Evolutionary conservation across 2,797 vertebrate species (phyloP).

Genomic region (Xiphorhynchus erythropygius): DNA sequence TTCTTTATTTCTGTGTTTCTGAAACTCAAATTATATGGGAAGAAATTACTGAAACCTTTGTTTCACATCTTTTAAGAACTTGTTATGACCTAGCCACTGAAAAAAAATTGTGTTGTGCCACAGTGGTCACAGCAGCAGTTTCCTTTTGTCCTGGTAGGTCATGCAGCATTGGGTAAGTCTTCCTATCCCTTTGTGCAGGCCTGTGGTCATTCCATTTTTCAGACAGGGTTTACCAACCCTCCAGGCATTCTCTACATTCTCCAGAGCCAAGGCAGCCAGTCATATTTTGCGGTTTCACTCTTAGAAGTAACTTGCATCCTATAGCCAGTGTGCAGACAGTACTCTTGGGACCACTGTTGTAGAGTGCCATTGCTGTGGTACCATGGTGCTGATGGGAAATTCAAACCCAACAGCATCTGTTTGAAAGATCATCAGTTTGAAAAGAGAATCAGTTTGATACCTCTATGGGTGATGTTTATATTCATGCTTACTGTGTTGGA

Average conservation of each 20-base stretch:
- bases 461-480: not conserved
- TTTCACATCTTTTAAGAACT: not conserved
- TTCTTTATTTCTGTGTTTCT: not conserved
- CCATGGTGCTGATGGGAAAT: not conserved
- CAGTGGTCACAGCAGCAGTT: not conserved
- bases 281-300: not conserved
- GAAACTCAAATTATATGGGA: not conserved
- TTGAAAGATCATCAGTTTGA: not conserved
- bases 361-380: not conserved
- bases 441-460: not conserved
- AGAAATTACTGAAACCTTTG: not conserved
- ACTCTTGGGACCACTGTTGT: not conserved
- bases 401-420: not conserved
- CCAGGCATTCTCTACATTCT: not conserved
- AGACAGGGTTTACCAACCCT: not conserved
- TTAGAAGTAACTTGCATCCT: not conserved
- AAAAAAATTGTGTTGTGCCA: not conserved
- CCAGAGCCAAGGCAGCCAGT: not conserved
- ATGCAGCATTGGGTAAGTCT: not conserved
- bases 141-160: not conserved
- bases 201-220: not conserved
- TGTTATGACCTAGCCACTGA: not conserved
- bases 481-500: not conserved
- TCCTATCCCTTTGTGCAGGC: not conserved
- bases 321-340: not conserved